phyloP scores from a whole-genome alignment of 64 coral and sea anemone genomes.

The Dendrophyllia cribrosa region DNA sequence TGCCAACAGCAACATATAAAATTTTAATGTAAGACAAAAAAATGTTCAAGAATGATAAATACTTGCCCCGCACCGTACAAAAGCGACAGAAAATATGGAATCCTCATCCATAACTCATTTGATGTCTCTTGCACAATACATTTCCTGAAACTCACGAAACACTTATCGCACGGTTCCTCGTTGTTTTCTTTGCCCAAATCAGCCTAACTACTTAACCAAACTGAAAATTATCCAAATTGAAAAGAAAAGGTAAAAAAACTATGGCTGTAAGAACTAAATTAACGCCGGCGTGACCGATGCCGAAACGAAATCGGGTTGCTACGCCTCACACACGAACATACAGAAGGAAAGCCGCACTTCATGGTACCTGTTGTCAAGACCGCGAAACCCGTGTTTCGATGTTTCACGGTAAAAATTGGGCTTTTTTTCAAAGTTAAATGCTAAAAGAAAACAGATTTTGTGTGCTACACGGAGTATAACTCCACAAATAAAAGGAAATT shows the following conservation, averaged over 20 bases:
- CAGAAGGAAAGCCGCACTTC: slow-evolving; percentile 22
- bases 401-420: neutral
- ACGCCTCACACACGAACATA: neutral
- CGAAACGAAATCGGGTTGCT: slow-evolving; percentile 1
- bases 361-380: slow-evolving; percentile 36
- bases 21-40: neutral
- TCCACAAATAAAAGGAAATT: slow-evolving; percentile 1
- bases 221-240: neutral
- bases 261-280: neutral
- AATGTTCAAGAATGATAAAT: neutral
- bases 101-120: neutral
- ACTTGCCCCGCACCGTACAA: neutral
- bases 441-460: too few relatives aligned
- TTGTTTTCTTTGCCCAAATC: neutral
- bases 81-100: neutral
- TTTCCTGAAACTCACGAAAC: slow-evolving; percentile 20
- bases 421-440: neutral
- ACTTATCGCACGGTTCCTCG: neutral
- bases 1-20: slow-evolving; percentile 5
- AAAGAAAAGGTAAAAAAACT: neutral
- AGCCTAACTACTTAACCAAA: neutral
- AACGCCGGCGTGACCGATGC: neutral
- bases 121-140: neutral
- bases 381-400: neutral
- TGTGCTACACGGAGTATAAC: neutral